Conservation (phyloP, 35 echinoderm and acorn worm species). For the Patiria miniata region DNA sequence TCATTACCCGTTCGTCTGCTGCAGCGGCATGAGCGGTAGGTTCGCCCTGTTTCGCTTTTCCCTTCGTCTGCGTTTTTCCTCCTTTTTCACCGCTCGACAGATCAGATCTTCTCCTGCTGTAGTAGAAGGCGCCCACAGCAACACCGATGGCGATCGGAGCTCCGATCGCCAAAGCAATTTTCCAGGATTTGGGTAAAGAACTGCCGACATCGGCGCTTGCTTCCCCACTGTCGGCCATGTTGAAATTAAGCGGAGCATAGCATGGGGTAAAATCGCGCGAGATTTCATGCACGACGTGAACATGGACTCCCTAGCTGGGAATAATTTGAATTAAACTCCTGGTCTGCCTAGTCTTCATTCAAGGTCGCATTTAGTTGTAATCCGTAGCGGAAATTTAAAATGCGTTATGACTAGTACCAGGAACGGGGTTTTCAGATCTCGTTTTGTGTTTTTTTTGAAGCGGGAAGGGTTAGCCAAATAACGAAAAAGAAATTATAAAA, state of each 20-base stretch:
- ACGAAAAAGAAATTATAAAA: no score
- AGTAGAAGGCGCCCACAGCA: slow-evolving; percentile 82
- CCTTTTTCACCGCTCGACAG: background rate
- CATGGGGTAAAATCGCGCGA: background rate
- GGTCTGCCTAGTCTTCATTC: no score
- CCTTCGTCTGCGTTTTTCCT: background rate
- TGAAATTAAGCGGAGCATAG: background rate
- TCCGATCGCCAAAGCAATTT: slow-evolving; percentile 81
- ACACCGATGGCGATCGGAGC: slow-evolving; percentile 88
- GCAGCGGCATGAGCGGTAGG: slow-evolving; percentile 18
- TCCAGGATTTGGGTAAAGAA: slow-evolving; percentile 80
- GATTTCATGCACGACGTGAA: no score
- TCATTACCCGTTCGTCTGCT: slow-evolving; percentile 38
- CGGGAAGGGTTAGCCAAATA: no score
- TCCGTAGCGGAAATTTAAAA: no score
- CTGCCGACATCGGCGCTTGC: slow-evolving; percentile 32
- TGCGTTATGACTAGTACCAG: no score
- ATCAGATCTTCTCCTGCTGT: slow-evolving; percentile 46
- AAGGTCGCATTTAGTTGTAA: no score
- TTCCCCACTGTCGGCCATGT: background rate
- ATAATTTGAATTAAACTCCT: no score
- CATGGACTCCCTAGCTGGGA: no score
- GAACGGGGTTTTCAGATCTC: no score
- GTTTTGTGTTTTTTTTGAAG: no score
- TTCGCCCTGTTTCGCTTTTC: background rate